Evolutionary conservation across 2,888 invertebrate genomes (phyloP).

Genomic region (Timema podura): DNA sequence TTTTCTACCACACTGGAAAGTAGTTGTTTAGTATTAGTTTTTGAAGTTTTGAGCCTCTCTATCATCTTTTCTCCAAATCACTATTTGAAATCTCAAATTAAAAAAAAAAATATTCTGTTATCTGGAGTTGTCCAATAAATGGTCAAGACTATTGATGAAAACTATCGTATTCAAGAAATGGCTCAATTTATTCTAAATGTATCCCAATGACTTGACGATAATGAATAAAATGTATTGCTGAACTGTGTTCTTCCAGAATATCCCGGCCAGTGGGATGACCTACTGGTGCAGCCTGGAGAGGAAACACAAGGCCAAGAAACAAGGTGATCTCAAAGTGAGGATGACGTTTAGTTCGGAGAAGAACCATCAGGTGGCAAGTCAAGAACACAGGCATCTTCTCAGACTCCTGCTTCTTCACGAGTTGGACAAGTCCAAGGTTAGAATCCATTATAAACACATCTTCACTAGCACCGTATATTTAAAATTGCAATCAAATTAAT

Average conservation of each 20-base stretch:
- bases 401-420: conserved; percentile 74
- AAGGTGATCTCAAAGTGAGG: conserved; percentile 82
- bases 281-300: conserved; percentile 91
- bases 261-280: conserved; percentile 88
- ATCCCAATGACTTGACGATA: not conserved
- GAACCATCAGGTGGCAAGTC: conserved; percentile 76
- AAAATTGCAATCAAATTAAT: too few species aligned
- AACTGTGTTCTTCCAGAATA: conserved; percentile 56
- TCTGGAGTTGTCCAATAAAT: too few species aligned
- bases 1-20: too few species aligned
- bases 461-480: too few species aligned
- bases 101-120: too few species aligned
- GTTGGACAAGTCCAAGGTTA: conserved; percentile 69
- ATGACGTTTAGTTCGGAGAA: conserved; percentile 83
- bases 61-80: too few species aligned
- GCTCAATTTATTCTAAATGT: too few species aligned
- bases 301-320: conserved; percentile 73
- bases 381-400: conserved; percentile 77
- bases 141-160: too few species aligned
- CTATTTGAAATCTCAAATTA: too few species aligned
- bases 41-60: too few species aligned
- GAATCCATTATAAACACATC: not conserved
- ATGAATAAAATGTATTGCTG: not conserved
- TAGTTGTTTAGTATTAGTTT: too few species aligned
- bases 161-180: too few species aligned